phyloP scores from a whole-genome alignment of 2,888 invertebrate species.

The Harpalus rufipes region DNA sequence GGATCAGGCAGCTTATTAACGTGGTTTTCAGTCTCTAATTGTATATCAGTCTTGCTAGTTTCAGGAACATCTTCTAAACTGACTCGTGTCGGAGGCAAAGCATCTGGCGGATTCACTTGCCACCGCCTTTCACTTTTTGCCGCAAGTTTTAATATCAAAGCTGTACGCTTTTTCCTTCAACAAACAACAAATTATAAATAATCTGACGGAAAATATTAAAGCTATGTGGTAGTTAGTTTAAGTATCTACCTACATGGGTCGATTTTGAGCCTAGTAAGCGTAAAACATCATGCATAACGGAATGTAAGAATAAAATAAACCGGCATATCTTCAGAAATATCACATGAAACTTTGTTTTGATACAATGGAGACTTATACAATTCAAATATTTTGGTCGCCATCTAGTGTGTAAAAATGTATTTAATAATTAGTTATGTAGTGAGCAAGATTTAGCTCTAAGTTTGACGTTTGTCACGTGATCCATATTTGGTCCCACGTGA shows the following conservation, averaged over 20 bases:
- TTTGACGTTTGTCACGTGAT: too few species aligned
- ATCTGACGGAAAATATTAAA: constrained; percentile 29
- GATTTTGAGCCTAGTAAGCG: constrained; percentile 39
- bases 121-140: constrained; percentile 20
- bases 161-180: constrained; percentile 10
- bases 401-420: too few species aligned
- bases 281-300: background rate
- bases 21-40: constrained; percentile 34
- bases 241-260: constrained; percentile 31
- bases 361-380: too few species aligned
- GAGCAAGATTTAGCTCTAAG: too few species aligned
- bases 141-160: constrained; percentile 29
- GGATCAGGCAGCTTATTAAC: constrained; percentile 31
- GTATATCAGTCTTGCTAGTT: constrained; percentile 47
- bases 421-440: too few species aligned
- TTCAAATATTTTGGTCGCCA: too few species aligned
- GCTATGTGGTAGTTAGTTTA: constrained; percentile 41
- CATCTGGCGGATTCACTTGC: background rate
- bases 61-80: constrained; percentile 39
- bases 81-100: constrained; percentile 35
- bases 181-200: constrained; percentile 33
- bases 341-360: constrained; percentile 43
- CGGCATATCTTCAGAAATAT: constrained; percentile 34
- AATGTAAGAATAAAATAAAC: constrained; percentile 31
- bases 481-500: too few species aligned